phyloP scores from a whole-genome alignment of 2,888 invertebrate genomes.

The Amaurobius ferox region DNA sequence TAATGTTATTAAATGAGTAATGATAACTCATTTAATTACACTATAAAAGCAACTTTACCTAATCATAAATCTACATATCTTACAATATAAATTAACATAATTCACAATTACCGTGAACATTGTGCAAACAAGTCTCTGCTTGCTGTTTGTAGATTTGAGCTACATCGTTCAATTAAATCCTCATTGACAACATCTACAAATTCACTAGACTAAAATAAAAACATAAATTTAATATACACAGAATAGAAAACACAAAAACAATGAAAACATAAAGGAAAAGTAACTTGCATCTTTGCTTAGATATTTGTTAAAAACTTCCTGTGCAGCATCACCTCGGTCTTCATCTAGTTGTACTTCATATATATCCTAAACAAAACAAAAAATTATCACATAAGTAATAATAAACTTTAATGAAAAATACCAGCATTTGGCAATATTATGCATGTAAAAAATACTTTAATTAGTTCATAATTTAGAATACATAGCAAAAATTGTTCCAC shows the following conservation, averaged over 20 bases:
- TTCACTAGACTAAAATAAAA: slow-evolving; percentile 80
- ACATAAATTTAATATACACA: neutral
- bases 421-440: too few species aligned
- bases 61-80: neutral
- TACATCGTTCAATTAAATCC: slow-evolving; percentile 83
- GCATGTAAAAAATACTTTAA: too few species aligned
- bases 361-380: slow-evolving; percentile 81
- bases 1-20: neutral
- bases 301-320: slow-evolving; percentile 82
- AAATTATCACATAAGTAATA: too few species aligned
- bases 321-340: slow-evolving; percentile 87
- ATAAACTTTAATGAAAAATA: too few species aligned
- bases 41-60: neutral
- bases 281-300: slow-evolving; percentile 77
- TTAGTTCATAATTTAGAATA: too few species aligned
- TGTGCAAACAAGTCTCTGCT: slow-evolving; percentile 94
- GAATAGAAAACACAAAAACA: neutral
- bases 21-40: neutral
- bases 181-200: slow-evolving; percentile 85
- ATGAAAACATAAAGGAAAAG: neutral
- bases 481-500: too few species aligned
- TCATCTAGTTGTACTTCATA: slow-evolving; percentile 97
- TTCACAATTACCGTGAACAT: slow-evolving; percentile 81
- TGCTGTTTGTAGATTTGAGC: slow-evolving; percentile 83
- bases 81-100: too few species aligned